These are phyloP conservation scores for Mastomys natalensis DNA, from an alignment of 2,113 vertebrate genomes.

Conservation along the genomic window DNA sequence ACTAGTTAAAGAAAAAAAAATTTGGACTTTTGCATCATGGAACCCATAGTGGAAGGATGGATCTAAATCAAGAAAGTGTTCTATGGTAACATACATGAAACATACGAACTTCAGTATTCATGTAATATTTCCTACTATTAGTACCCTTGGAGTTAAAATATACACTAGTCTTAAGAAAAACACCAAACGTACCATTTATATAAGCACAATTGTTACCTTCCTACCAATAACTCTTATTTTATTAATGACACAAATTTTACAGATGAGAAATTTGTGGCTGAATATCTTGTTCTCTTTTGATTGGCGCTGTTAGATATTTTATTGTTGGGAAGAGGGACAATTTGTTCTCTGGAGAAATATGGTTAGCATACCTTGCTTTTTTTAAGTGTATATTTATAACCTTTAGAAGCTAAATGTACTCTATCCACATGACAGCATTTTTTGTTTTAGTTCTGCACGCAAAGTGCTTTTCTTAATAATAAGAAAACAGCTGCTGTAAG, in stretches of 20 bases:
- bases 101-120: background rate
- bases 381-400: conserved; percentile 83
- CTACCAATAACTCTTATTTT: background rate
- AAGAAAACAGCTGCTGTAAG: conserved; percentile 86
- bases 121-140: background rate
- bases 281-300: conserved; percentile 47
- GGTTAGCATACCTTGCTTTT: conserved; percentile 80
- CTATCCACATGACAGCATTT: conserved; percentile 83
- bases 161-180: background rate
- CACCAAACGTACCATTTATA: background rate
- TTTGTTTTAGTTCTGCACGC: conserved; percentile 86
- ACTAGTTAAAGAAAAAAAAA: background rate
- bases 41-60: background rate
- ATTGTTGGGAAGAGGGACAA: conserved; percentile 66
- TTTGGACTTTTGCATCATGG: too few species aligned
- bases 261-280: background rate
- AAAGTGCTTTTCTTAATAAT: conserved; percentile 88
- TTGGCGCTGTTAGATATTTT: conserved; percentile 73
- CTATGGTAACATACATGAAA: background rate
- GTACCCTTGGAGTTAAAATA: background rate
- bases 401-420: conserved; percentile 83
- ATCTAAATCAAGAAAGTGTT: background rate
- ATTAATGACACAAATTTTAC: conserved; percentile 27
- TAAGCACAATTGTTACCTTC: conserved; percentile 16
- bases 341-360: conserved; percentile 76